Base-by-base conservation (phyloP, 2,888 invertebrate species). In the Pyrgus malvae region DNA sequence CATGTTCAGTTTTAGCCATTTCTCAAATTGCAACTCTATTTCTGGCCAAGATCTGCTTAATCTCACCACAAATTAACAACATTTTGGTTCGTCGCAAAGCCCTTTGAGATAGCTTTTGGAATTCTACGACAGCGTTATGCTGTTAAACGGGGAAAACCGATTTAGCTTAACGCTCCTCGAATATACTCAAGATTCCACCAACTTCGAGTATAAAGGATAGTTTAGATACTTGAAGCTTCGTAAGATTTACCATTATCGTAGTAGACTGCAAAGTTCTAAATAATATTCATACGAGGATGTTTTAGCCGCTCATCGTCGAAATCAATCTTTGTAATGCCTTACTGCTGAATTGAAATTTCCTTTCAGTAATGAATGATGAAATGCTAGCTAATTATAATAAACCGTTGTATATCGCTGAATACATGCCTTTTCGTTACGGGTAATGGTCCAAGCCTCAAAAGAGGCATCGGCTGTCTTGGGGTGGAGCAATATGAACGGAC, bases 161-260 rank as follows among this genome's bases (percentile, higher is more conserved):
- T 54, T 54, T 54, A 54, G 53, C 53, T 54, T 54, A 53, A 46
- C 53, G 46, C 45, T 54, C 40, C 45, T 40, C 46, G 46, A 54
- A 46, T 46, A 54, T 54, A 40, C 46, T 54, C 37, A 46, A 54
- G 46, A 46, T 46, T 54, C 45, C 40, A 46, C 53, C 33, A 46
- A 54, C 45, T 54, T 40, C 40, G 31, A 46, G 37, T 54, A 46
- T 45, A 54, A 46, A 54, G 53, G 45, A 46, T 54, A 40, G 53
- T 45, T 46, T 40, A 54, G 38, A 45, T 45, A 54, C 40, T 54
- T 38, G 44, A 38, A 38, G 21, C 21, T 45, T 45, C 29, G 21
- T 31, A 45, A 29, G 29, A 29, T 56, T 54, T 55, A 56, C 31
- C 25, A 33, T n/a, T 35, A 42, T 21, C 17, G 11, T 7, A 35